Percentiles rank a stretch among this genome's conserved stretches.
Conservation (phyloP, 2,888 invertebrate species). For the Ochropleura leucogaster region DNA sequence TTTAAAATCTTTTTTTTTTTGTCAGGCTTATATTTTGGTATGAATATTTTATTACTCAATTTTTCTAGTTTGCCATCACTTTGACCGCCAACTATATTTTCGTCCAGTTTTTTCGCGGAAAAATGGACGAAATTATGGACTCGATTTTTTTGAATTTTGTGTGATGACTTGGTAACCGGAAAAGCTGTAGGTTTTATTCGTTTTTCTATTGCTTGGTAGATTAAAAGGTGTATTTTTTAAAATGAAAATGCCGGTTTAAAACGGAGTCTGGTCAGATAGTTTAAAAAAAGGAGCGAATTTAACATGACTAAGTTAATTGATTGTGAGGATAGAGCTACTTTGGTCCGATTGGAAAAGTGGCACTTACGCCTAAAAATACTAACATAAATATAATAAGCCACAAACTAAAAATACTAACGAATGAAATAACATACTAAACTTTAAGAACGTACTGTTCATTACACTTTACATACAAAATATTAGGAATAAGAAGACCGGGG, state of each 20-base stretch:
- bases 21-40: conserved; percentile 41
- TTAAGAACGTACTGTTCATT: too few species aligned
- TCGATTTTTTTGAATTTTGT: conserved; percentile 7
- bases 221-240: background rate
- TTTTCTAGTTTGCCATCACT: conserved; percentile 34
- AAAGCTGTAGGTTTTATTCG: background rate
- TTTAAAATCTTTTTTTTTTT: conserved; percentile 34
- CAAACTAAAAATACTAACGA: too few species aligned
- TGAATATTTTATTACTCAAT: conserved; percentile 64
- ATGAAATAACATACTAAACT: too few species aligned
- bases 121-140: conserved; percentile 13
- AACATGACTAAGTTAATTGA: too few species aligned
- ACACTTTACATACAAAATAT: too few species aligned
- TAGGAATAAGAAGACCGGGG: too few species aligned
- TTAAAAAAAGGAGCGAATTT: background rate
- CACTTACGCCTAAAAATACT: too few species aligned
- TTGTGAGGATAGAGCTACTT: too few species aligned
- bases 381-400: too few species aligned
- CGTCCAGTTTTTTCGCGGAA: conserved; percentile 9
- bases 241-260: background rate
- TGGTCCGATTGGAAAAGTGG: too few species aligned
- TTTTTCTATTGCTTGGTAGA: background rate
- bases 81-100: conserved; percentile 25
- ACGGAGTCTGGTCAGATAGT: background rate
- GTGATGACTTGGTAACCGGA: background rate